Conservation (phyloP, 2,113 vertebrate genomes). For the Oncorhynchus mykiss region DNA sequence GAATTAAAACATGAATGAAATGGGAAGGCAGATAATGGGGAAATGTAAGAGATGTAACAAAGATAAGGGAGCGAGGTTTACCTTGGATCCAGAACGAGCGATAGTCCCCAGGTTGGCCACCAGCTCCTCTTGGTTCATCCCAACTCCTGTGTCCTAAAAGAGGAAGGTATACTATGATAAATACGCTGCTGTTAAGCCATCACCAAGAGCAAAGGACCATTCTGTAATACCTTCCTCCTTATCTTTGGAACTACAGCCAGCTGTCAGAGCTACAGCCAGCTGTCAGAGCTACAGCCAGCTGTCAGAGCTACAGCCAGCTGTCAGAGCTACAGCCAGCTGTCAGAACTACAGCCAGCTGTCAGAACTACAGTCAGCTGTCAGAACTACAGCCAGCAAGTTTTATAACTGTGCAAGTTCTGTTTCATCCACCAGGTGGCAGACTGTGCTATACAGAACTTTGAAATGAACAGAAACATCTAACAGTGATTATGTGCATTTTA, state of each 20-base stretch:
- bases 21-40: background rate
- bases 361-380: background rate
- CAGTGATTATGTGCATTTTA: background rate
- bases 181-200: background rate
- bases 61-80: slow-evolving; percentile 42
- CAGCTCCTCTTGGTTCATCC: slow-evolving; percentile 91
- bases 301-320: background rate
- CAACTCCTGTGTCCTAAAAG: slow-evolving; percentile 90
- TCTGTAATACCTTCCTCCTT: too few species aligned
- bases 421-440: slow-evolving; percentile 52
- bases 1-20: background rate
- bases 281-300: background rate
- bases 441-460: background rate
- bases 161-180: background rate
- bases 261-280: background rate
- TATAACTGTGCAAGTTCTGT: slow-evolving; percentile 13
- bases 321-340: background rate
- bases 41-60: background rate
- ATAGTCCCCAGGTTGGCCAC: slow-evolving; percentile 93
- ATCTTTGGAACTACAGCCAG: background rate
- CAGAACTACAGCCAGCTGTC: background rate
- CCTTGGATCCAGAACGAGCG: slow-evolving; percentile 95
- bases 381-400: background rate
- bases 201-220: background rate
- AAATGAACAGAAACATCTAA: background rate